Evolutionary conservation across 2,797 vertebrate species (phyloP).

Genomic region (Hippopotamyrus pictus): DNA sequence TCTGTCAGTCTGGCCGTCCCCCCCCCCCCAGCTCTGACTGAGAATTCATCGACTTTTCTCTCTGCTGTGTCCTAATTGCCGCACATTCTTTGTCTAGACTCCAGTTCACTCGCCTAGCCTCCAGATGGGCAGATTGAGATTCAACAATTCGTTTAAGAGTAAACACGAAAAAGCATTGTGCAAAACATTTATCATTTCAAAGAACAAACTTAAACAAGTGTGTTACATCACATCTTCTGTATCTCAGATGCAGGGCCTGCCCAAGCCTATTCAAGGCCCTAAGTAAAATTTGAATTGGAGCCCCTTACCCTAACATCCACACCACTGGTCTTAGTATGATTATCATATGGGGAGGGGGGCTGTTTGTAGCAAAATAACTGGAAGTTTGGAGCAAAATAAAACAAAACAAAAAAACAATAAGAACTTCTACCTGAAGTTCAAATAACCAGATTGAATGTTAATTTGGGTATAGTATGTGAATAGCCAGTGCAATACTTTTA

Average conservation of each 20-base stretch:
- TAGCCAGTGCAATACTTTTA: background rate
- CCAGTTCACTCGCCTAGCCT: background rate
- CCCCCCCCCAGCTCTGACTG: slow-evolving; percentile 52
- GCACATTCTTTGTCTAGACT: slow-evolving; percentile 29
- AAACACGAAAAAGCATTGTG: background rate
- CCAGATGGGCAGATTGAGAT: background rate
- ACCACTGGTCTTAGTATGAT: background rate
- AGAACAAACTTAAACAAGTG: background rate
- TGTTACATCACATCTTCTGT: background rate
- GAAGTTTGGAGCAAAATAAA: background rate
- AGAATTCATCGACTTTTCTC: slow-evolving; percentile 68
- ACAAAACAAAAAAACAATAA: background rate
- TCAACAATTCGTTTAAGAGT: background rate
- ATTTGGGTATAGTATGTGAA: background rate
- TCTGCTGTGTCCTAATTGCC: slow-evolving; percentile 40
- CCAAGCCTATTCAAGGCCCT: background rate
- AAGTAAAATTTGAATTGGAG: background rate
- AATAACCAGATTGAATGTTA: background rate
- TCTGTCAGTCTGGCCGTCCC: slow-evolving; percentile 59
- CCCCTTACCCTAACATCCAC: background rate
- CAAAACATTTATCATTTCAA: background rate
- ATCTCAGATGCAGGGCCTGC: background rate
- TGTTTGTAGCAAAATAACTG: background rate
- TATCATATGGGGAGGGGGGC: background rate
- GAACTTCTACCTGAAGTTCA: background rate